A percentile compares a stretch with the other conserved stretches of the same genome.
Conservation (phyloP, 1,140 invertebrate species). For the Drosophila sucinea region DNA sequence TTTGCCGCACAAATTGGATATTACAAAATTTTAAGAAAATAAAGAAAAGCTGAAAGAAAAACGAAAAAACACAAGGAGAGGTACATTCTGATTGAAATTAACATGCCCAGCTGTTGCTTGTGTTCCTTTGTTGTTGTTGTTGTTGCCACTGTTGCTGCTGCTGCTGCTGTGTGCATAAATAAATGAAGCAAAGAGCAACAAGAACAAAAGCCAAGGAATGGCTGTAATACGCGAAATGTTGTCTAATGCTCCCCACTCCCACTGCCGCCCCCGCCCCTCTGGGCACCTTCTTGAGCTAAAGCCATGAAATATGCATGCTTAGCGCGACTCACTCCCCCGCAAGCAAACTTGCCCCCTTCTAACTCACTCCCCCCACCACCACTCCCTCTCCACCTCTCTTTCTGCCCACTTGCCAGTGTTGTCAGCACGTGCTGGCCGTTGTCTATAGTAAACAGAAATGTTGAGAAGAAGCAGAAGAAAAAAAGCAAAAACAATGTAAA, state of each 20-base stretch:
- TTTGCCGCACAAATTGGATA: constrained; percentile 43
- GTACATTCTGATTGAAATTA: constrained; percentile 71
- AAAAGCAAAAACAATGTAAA: constrained; percentile 40
- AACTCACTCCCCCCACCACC: not conserved
- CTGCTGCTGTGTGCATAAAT: constrained; percentile 58
- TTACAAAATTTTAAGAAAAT: constrained; percentile 34
- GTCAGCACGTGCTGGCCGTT: constrained; percentile 51
- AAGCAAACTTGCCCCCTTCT: not conserved
- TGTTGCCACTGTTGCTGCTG: constrained; percentile 24
- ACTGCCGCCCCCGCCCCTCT: constrained; percentile 4
- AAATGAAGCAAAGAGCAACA: constrained; percentile 48
- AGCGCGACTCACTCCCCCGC: constrained; percentile 28
- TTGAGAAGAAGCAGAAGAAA: constrained; percentile 21
- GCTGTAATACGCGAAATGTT: constrained; percentile 45
- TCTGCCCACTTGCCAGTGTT: constrained; percentile 1
- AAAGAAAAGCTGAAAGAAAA: not conserved
- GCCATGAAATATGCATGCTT: constrained; percentile 56
- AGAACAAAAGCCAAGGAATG: constrained; percentile 36
- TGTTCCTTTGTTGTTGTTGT: constrained; percentile 10
- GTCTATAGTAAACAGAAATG: constrained; percentile 48
- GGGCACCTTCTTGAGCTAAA: constrained; percentile 18
- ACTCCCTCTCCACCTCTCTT: constrained; percentile 1
- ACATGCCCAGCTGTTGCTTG: constrained; percentile 61
- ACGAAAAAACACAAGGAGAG: constrained; percentile 25
- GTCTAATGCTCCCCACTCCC: constrained; percentile 1